Conservation (phyloP, 2,888 invertebrate genomes). For the Pediacus dermestoides region DNA sequence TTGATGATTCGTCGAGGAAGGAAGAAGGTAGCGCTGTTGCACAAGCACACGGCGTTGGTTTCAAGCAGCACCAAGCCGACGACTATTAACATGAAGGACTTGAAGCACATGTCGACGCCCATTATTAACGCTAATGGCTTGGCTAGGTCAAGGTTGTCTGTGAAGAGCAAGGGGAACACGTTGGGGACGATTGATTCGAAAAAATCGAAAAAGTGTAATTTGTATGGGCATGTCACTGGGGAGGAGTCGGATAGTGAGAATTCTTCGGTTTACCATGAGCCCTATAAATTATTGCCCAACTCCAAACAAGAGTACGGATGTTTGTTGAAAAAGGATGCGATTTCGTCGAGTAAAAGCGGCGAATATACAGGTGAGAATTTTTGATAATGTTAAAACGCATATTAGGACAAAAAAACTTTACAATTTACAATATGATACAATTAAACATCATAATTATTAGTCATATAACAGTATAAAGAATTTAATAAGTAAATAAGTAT, state of each 20-base stretch:
- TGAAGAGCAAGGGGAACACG: slow-evolving; percentile 48
- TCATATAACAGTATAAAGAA: no score
- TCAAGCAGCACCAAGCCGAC: slow-evolving; percentile 55
- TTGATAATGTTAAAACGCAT: no score
- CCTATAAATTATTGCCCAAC: slow-evolving; percentile 54
- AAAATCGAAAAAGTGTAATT: slow-evolving; percentile 46
- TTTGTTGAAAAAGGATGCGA: slow-evolving; percentile 52
- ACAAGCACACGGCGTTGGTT: slow-evolving; percentile 59
- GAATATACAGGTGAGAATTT: slow-evolving; percentile 52
- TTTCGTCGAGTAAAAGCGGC: slow-evolving; percentile 53
- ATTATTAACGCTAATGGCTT: slow-evolving; percentile 56
- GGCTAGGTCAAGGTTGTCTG: slow-evolving; percentile 52
- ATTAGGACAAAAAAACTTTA: no score
- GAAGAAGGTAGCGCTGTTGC: slow-evolving; percentile 58
- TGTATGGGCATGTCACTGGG: slow-evolving; percentile 51
- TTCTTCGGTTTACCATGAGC: slow-evolving; percentile 57
- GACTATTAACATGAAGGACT: slow-evolving; percentile 59
- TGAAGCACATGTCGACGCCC: slow-evolving; percentile 56
- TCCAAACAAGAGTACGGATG: slow-evolving; percentile 54
- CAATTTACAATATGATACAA: no score
- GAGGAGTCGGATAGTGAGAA: slow-evolving; percentile 57
- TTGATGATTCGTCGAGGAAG: slow-evolving; percentile 64
- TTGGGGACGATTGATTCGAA: slow-evolving; percentile 43
- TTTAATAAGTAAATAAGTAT: no score
- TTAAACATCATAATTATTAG: no score